A percentile compares a stretch with the other conserved stretches of the same genome.
phyloP scores from a whole-genome alignment of 2,113 vertebrate species.

The Anhinga rufa region DNA sequence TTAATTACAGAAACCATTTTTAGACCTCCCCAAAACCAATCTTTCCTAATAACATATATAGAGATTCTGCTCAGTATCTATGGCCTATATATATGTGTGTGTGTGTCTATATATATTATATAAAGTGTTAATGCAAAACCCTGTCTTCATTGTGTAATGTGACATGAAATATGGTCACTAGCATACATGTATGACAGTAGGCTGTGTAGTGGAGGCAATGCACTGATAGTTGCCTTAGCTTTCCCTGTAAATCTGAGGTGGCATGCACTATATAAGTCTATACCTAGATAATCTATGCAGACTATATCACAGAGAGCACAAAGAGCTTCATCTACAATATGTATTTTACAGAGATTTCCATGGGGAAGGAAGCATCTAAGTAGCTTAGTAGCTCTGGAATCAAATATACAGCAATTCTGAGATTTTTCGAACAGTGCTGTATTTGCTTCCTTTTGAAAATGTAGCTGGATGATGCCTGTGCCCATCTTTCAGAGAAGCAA shows the following conservation, averaged over 20 bases:
- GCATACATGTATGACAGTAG: neutral
- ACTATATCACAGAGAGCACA: neutral
- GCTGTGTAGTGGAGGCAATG: neutral
- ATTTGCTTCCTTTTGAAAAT: neutral
- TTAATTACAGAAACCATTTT: neutral
- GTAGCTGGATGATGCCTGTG: neutral
- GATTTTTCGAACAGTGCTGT: neutral
- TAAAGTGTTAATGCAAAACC: neutral
- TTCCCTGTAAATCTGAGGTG: neutral
- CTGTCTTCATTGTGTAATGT: neutral
- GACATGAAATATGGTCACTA: neutral
- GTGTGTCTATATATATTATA: neutral
- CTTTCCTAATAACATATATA: neutral
- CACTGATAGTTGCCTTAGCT: neutral
- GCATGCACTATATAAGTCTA: neutral
- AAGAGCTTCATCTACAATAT: neutral
- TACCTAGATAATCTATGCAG: neutral
- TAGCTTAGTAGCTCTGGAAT: neutral
- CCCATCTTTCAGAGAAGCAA: neutral
- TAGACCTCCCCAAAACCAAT: neutral
- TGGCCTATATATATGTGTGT: neutral
- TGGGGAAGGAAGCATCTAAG: neutral
- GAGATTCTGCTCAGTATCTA: neutral
- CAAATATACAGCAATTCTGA: neutral
- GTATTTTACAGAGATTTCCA: neutral